Evolutionary conservation across 1,140 invertebrate genomes (phyloP), one percentile per base, ranked within the genome.

Genomic region (Nasonia vitripennis): DNA sequence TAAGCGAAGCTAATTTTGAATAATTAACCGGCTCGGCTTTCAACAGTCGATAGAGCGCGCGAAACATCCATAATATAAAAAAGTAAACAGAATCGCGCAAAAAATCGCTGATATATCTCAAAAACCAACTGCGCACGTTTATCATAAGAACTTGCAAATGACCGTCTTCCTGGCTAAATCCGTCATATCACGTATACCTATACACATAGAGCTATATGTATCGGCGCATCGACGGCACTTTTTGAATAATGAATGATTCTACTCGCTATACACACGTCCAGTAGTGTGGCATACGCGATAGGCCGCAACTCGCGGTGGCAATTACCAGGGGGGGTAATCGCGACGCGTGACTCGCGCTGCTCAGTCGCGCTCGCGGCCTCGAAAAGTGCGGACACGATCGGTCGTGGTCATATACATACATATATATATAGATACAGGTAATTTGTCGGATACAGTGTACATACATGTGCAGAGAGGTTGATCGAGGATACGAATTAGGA

Each of bases 321-420:
- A 71, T 71, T 71, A 71, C 23, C 27, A 0, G 20, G n/a, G 20
- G 51, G 2, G 14, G 2, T 37, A 77, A 23, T 41, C 71, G 48
- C 51, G 55, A n/a, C 55, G 11, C 4, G 1, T 7, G 4, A 55
- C 48, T 20, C 23, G n/a, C 55, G 7, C 7, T 4, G 11, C n/a
- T 14, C 74, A 78, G 82, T 78, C 48, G 81, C 23, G 23, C 31
- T 84, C 31, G 23, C 14, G 62, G 17, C 37, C 41, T 70, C 27
- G 23, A 12, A 34, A 70, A 34, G 81, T 45, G 23, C 17, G 45
- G 48, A 81, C 37, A 62, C 20, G 5, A n/a, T 62, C 17, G 55
- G 55, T n/a, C 6, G 55, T 7, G 20, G 1, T 20, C 20, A 62
- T 17, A 37, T 37, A 27, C 48, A 51, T 55, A 1, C 5, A 12